Evolutionary conservation across 2,797 vertebrate genomes (phyloP).

Genomic region (Brachymystax lenok): DNA sequence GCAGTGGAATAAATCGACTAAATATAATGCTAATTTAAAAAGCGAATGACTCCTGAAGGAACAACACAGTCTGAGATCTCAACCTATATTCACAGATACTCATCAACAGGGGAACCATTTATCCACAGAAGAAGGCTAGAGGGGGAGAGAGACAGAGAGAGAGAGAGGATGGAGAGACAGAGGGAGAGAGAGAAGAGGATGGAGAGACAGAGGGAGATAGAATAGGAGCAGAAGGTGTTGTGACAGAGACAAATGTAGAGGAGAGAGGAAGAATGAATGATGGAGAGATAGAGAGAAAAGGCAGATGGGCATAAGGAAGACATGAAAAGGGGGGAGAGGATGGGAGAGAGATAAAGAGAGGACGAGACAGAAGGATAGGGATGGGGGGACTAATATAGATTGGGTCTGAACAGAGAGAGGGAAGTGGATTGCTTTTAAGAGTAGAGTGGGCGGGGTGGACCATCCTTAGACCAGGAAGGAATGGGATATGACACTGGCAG

Average conservation of each 20-base stretch:
- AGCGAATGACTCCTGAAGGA: slow-evolving; percentile 56
- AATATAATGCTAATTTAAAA: slow-evolving; percentile 48
- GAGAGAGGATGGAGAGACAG: slow-evolving; percentile 47
- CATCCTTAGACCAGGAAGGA: slow-evolving; percentile 66
- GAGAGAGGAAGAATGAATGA: slow-evolving; percentile 52
- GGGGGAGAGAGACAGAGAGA: not conserved
- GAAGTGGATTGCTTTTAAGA: slow-evolving; percentile 70
- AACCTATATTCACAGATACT: slow-evolving; percentile 59
- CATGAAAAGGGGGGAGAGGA: slow-evolving; percentile 57
- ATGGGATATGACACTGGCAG: slow-evolving; percentile 68
- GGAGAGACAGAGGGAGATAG: not conserved
- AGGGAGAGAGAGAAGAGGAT: slow-evolving; percentile 37
- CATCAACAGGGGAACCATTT: slow-evolving; percentile 61
- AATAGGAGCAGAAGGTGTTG: not conserved
- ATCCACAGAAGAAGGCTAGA: slow-evolving; percentile 20
- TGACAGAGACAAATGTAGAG: slow-evolving; percentile 22
- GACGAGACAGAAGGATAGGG: not conserved
- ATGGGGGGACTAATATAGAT: slow-evolving; percentile 41
- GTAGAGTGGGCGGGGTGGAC: slow-evolving; percentile 57
- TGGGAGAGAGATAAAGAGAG: slow-evolving; percentile 17
- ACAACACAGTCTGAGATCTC: slow-evolving; percentile 52
- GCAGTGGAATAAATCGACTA: slow-evolving; percentile 9
- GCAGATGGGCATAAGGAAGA: slow-evolving; percentile 39
- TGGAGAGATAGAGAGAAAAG: slow-evolving; percentile 54
- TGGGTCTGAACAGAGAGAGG: slow-evolving; percentile 18